Evolutionary conservation across 2,113 vertebrate species (phyloP).

Genomic region (Coptodon bakossiorum): DNA sequence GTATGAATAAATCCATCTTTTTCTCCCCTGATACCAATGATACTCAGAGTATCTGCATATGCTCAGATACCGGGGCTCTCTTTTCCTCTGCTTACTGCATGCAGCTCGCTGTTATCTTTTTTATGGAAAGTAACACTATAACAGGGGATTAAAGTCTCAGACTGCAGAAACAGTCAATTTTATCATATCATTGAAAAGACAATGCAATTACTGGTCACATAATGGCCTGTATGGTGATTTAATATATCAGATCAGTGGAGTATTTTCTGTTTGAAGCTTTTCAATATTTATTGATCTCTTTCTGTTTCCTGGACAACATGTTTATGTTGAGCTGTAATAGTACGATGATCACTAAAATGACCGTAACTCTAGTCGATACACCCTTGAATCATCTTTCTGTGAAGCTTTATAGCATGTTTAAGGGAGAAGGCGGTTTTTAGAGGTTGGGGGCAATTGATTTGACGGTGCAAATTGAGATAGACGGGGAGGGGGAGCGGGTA

Average conservation of each 20-base stretch:
- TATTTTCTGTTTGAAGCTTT: neutral
- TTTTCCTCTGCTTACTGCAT: neutral
- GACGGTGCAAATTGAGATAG: neutral
- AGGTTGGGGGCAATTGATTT: neutral
- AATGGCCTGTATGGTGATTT: neutral
- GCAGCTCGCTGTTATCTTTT: neutral
- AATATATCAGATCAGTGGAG: neutral
- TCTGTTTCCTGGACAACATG: neutral
- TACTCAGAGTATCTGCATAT: neutral
- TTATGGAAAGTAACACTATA: neutral
- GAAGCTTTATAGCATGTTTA: neutral
- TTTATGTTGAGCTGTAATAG: neutral
- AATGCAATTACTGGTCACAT: neutral
- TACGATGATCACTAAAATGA: neutral
- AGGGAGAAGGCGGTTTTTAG: neutral
- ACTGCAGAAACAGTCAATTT: neutral
- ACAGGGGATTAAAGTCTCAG: neutral
- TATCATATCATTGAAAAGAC: neutral
- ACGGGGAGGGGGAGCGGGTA: neutral
- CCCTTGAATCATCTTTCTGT: neutral
- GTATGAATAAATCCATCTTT: neutral
- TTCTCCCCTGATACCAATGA: neutral
- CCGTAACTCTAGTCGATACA: neutral
- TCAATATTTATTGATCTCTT: neutral
- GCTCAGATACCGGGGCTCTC: neutral